Evolutionary conservation across 1,140 invertebrate species (phyloP).

Genomic region (Achroia grisella): DNA sequence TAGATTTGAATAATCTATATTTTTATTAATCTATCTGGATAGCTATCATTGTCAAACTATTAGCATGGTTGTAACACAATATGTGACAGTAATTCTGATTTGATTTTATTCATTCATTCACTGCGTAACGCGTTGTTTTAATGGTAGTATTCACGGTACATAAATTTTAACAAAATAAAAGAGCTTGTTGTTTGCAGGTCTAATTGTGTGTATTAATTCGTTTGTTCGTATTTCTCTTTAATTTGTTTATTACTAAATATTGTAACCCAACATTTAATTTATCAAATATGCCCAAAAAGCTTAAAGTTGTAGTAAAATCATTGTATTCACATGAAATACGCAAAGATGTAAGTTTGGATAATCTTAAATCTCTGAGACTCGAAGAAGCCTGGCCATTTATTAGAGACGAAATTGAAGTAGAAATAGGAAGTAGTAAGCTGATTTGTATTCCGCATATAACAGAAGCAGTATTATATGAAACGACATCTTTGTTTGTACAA

Average conservation of each 20-base stretch:
- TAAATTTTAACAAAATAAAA: too few species aligned
- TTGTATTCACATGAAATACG: conserved; percentile 67
- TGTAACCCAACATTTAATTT: conserved; percentile 6
- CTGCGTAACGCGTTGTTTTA: too few species aligned
- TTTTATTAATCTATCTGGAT: too few species aligned
- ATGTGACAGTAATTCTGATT: too few species aligned
- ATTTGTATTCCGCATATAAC: conserved; percentile 71
- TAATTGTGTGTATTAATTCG: too few species aligned
- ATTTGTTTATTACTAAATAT: neutral
- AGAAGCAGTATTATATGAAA: conserved; percentile 64
- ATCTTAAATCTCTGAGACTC: conserved; percentile 61
- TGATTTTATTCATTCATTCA: too few species aligned
- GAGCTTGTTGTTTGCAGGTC: too few species aligned
- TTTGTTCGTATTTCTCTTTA: too few species aligned
- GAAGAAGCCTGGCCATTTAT: conserved; percentile 73
- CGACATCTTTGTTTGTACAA: conserved; percentile 62
- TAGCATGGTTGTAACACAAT: too few species aligned
- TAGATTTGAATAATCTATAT: too few species aligned
- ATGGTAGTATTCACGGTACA: too few species aligned
- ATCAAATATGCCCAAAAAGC: conserved; percentile 71
- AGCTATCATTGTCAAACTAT: too few species aligned
- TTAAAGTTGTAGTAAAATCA: conserved; percentile 68
- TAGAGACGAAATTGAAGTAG: conserved; percentile 68
- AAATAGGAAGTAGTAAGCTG: conserved; percentile 65
- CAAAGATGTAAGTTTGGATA: conserved; percentile 65